phyloP scores from a whole-genome alignment of 2,888 invertebrate species.

The Limnephilus marmoratus region DNA sequence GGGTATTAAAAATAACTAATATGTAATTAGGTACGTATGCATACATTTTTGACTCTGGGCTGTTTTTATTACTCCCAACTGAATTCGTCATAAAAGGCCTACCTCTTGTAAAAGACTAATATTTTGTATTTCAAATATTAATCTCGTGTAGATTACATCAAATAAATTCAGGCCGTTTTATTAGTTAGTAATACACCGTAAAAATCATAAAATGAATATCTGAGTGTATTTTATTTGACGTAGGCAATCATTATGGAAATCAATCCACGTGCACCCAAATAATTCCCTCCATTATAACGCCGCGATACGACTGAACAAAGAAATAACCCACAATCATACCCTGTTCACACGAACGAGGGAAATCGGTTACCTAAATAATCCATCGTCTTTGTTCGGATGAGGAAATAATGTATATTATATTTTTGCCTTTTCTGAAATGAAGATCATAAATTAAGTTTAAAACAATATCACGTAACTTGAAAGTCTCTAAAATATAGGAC shows the following conservation, averaged over 20 bases:
- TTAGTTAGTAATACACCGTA: background rate
- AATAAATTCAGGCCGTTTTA: background rate
- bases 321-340: conserved; percentile 31
- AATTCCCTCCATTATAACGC: background rate
- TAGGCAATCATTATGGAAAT: conserved; percentile 17
- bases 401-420: background rate
- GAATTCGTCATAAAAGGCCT: background rate
- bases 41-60: too few relatives aligned
- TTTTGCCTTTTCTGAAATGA: background rate
- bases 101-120: background rate
- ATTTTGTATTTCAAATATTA: background rate
- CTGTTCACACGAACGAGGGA: conserved; percentile 26
- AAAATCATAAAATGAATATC: background rate
- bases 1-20: too few relatives aligned
- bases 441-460: background rate
- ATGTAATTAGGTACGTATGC: too few relatives aligned
- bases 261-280: conserved; percentile 19
- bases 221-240: conserved; percentile 2
- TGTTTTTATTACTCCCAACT: background rate
- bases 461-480: background rate
- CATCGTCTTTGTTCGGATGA: background rate
- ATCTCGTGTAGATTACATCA: background rate
- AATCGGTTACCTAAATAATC: conserved; percentile 9
- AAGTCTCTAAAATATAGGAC: background rate
- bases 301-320: background rate